phyloP scores from a whole-genome alignment of 1,140 invertebrate species.

The Euglossa dilemma region DNA sequence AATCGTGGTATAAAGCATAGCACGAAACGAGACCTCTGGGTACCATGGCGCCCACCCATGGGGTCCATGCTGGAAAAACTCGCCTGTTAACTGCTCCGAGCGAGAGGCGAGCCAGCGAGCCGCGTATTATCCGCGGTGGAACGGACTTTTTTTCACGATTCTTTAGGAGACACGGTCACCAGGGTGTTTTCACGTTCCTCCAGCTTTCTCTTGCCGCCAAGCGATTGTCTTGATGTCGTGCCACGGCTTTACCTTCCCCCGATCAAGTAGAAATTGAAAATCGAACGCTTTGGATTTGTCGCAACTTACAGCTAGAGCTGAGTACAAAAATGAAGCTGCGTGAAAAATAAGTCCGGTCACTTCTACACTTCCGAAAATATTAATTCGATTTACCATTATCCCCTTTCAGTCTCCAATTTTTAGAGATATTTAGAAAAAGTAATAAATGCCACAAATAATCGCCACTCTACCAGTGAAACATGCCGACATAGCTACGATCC shows the following conservation, averaged over 20 bases:
- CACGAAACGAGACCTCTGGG: constrained; percentile 78
- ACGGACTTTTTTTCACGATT: constrained; percentile 2
- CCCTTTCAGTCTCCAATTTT: no score
- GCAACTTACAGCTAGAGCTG: no score
- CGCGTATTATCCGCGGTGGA: constrained; percentile 26
- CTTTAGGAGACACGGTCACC: constrained; percentile 21
- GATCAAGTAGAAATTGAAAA: constrained; percentile 15
- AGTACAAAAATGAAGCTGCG: no score
- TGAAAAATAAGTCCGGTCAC: no score
- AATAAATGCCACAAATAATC: no score
- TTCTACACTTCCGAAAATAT: no score
- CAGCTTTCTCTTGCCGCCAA: neutral
- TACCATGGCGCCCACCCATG: constrained; percentile 76
- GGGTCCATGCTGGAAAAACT: constrained; percentile 79
- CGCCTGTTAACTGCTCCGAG: constrained; percentile 77
- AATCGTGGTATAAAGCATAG: constrained; percentile 78
- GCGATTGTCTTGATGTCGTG: neutral
- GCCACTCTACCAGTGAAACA: no score
- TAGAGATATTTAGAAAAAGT: no score
- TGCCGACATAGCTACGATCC: no score
- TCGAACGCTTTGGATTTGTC: neutral
- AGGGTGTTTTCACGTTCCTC: constrained; percentile 25
- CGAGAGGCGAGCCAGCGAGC: constrained; percentile 50
- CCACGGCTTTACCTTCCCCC: no score
- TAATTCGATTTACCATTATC: no score